These are phyloP conservation scores for Muricea muricata DNA, from an alignment of 92 coral and sea anemone species.

Conservation along the genomic window DNA sequence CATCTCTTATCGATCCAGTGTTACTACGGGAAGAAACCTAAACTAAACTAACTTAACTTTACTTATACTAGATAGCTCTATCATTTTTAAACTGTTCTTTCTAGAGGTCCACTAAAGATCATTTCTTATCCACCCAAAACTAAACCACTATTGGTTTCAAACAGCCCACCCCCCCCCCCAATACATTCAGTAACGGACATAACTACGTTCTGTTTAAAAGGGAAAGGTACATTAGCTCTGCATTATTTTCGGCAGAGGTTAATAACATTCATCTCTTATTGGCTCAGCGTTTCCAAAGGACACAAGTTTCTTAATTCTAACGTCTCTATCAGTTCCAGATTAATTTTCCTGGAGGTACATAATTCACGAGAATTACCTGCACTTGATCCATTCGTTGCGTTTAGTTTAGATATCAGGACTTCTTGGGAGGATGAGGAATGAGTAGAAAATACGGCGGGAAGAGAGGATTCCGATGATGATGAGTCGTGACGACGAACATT, in stretches of 20 bases:
- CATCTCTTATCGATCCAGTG: background rate
- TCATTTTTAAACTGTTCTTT: too few relatives aligned
- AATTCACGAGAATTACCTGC: background rate
- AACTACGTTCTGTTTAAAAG: too few relatives aligned
- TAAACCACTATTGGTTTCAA: too few relatives aligned
- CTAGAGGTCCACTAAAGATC: background rate
- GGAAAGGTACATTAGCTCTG: too few relatives aligned
- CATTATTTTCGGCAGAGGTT: too few relatives aligned
- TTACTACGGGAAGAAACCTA: background rate
- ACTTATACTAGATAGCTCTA: background rate
- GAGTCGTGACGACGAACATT: conserved; percentile 17
- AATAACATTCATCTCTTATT: too few relatives aligned
- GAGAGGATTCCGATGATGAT: background rate
- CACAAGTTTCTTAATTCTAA: too few relatives aligned
- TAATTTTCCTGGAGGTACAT: background rate
- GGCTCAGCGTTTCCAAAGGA: too few relatives aligned
- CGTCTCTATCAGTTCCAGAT: too few relatives aligned
- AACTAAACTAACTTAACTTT: background rate
- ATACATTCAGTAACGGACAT: too few relatives aligned
- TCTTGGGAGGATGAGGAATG: conserved; percentile 25
- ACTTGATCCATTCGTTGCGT: background rate
- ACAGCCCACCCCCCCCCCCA: too few relatives aligned
- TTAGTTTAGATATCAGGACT: background rate
- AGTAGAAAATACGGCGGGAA: background rate
- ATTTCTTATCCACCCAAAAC: background rate